Evolutionary conservation across 2,888 invertebrate species (phyloP).

Genomic region (Tetranychus piercei): DNA sequence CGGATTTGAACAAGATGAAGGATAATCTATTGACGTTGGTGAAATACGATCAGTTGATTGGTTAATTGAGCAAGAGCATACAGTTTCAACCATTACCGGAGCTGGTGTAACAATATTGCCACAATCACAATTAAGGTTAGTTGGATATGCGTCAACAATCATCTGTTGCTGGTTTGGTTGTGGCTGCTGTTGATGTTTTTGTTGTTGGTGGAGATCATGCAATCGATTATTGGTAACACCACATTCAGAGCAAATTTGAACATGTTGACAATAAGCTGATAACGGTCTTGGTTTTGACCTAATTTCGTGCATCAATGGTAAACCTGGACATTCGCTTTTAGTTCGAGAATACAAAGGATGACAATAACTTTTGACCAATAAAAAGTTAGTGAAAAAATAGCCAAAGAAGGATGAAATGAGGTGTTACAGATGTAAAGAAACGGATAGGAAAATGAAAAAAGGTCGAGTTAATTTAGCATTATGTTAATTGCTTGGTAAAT

Average conservation of each 20-base stretch:
- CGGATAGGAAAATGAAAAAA: too few relatives aligned
- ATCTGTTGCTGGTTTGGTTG: not conserved
- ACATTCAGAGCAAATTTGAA: not conserved
- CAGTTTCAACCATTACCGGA: not conserved
- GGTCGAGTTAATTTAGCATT: too few relatives aligned
- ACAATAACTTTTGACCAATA: not conserved
- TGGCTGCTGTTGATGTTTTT: too few relatives aligned
- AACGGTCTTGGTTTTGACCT: not conserved
- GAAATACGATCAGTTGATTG: not conserved
- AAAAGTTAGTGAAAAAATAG: not conserved
- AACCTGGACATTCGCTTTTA: not conserved
- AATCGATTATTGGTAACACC: not conserved
- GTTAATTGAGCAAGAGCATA: not conserved
- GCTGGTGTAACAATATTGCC: not conserved
- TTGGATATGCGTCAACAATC: not conserved
- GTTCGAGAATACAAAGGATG: not conserved
- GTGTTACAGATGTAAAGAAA: not conserved
- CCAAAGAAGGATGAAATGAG: not conserved
- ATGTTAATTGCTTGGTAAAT: too few relatives aligned
- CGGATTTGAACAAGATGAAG: not conserved
- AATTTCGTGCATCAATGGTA: not conserved
- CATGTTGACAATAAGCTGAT: not conserved
- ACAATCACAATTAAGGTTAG: not conserved
- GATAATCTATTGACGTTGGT: not conserved
- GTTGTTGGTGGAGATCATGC: not conserved